Evolutionary conservation across 2,797 vertebrate genomes (phyloP).

Genomic region (Rhynchotus rufescens): DNA sequence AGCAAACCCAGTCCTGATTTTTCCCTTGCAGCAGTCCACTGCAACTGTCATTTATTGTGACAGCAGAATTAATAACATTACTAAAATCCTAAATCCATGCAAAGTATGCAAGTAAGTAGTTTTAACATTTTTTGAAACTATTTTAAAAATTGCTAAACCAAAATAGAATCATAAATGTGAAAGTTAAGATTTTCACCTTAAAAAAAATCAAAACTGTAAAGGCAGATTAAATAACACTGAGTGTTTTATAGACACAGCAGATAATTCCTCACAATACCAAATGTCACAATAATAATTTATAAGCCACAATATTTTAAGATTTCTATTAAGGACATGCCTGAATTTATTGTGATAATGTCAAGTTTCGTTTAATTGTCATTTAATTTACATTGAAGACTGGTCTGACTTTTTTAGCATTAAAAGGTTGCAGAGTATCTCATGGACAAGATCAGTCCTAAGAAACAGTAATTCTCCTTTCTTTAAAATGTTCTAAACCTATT

Average conservation of each 20-base stretch:
- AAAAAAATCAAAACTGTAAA: neutral
- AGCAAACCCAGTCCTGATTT: neutral
- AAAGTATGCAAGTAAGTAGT: neutral
- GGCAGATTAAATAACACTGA: neutral
- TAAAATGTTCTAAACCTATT: constrained; percentile 59
- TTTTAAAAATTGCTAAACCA: neutral
- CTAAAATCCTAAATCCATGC: neutral
- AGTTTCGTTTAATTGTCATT: neutral
- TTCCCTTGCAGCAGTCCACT: neutral
- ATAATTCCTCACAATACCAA: neutral
- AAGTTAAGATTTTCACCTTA: neutral
- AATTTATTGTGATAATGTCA: neutral
- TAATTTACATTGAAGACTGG: constrained; percentile 33
- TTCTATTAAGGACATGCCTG: neutral
- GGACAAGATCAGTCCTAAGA: neutral
- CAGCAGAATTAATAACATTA: neutral
- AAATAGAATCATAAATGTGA: neutral
- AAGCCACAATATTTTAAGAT: neutral
- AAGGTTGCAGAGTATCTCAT: constrained; percentile 13
- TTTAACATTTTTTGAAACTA: rapidly evolving
- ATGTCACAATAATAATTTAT: neutral
- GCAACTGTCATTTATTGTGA: neutral
- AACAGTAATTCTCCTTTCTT: neutral
- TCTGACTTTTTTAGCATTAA: constrained; percentile 41
- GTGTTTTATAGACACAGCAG: neutral